Evolutionary conservation across 2,113 vertebrate genomes (phyloP).

Genomic region (Thalassarche chlororhynchos): DNA sequence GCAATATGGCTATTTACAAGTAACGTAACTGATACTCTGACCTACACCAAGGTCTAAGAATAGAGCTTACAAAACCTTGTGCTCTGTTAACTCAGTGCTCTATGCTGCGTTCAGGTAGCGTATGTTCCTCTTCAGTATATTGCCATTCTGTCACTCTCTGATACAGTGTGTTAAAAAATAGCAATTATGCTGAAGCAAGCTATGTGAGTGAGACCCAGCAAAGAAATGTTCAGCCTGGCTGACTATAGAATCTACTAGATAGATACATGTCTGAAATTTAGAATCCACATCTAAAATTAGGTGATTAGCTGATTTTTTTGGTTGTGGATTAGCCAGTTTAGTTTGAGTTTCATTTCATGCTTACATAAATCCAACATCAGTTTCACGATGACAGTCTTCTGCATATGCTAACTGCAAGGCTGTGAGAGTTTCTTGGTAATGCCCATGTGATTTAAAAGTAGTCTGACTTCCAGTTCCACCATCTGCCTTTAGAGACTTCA

Average conservation of each 20-base stretch:
- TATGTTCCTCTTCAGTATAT: neutral
- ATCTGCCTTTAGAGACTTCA: neutral
- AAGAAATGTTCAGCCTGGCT: neutral
- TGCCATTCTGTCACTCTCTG: neutral
- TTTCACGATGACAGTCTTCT: neutral
- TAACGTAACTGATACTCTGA: neutral
- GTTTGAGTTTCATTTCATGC: neutral
- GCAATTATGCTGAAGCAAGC: neutral
- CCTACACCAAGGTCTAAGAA: neutral
- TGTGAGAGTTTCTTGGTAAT: neutral
- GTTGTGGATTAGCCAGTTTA: neutral
- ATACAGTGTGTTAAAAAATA: neutral
- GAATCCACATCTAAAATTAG: neutral
- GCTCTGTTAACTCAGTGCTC: neutral
- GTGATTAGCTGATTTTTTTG: neutral
- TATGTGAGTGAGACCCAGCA: neutral
- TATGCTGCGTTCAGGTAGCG: rapidly evolving
- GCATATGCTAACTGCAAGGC: neutral
- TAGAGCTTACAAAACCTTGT: neutral
- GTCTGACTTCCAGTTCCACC: neutral
- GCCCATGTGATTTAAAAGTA: neutral
- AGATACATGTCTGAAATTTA: rapidly evolving
- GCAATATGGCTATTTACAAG: neutral
- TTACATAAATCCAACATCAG: neutral
- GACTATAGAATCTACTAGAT: neutral